Conservation (phyloP, 2,888 invertebrate genomes). For the Tachystola acroxantha region DNA sequence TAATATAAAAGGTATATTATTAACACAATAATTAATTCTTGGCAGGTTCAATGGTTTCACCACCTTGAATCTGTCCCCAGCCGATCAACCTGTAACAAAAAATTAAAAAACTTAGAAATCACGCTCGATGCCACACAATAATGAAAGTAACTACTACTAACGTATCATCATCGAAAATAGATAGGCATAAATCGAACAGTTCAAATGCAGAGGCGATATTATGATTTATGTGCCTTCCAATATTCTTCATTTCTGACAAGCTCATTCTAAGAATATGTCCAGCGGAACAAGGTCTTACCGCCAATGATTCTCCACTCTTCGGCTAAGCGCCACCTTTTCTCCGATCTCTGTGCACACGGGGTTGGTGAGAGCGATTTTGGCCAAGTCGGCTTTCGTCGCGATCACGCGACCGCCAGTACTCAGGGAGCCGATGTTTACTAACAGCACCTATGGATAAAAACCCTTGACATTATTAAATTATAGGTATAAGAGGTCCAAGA, state of each 20-base stretch:
- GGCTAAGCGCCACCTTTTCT: conserved; percentile 99
- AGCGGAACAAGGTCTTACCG: too few species aligned
- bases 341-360: conserved; percentile 99
- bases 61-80: conserved; percentile 99
- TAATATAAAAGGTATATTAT: conserved; percentile 52
- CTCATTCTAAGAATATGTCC: too few species aligned
- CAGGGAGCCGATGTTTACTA: conserved; percentile 99
- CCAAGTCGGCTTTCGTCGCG: conserved; percentile 97
- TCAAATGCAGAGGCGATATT: too few species aligned
- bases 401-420: conserved; percentile 98
- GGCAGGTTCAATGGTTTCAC: conserved; percentile 94
- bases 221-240: too few species aligned
- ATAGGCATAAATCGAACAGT: too few species aligned
- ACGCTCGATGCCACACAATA: too few species aligned
- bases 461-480: too few species aligned
- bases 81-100: conserved; percentile 91
- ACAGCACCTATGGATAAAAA: conserved; percentile 84
- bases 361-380: conserved; percentile 96
- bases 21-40: conserved; percentile 61
- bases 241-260: too few species aligned
- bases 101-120: too few species aligned
- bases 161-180: too few species aligned
- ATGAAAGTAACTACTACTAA: too few species aligned
- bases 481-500: too few species aligned
- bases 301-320: conserved; percentile 99